These are phyloP conservation scores for Hypselothyrea guttata DNA, from an alignment of 2,888 invertebrate genomes.

Conservation along the genomic window DNA sequence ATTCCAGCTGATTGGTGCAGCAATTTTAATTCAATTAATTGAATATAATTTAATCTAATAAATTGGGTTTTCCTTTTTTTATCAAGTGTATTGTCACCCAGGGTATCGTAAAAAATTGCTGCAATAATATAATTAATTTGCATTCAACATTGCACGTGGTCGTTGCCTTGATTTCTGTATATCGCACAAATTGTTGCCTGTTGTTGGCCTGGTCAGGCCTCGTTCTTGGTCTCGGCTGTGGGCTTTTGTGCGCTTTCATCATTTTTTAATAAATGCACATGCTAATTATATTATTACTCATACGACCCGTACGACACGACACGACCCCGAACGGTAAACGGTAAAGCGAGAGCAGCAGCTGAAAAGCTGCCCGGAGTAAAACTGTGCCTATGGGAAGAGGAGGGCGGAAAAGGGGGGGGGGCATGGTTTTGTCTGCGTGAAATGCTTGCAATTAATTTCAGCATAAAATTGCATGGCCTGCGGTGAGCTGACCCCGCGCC, in stretches of 20 bases:
- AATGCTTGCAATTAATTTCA: conserved; percentile 72
- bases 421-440: conserved; percentile 47
- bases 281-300: conserved; percentile 75
- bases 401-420: not conserved
- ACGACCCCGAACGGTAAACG: conserved; percentile 9
- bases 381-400: not conserved
- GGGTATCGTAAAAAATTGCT: conserved; percentile 17
- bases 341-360: not conserved
- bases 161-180: conserved; percentile 55
- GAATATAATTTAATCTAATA: not conserved
- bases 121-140: conserved; percentile 69
- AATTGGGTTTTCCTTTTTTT: not conserved
- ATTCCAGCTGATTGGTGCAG: no score
- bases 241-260: conserved; percentile 67
- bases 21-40: no score
- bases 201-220: conserved; percentile 14
- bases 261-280: conserved; percentile 74
- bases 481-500: conserved; percentile 39
- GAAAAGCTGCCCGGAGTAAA: no score
- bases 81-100: not conserved
- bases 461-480: conserved; percentile 69
- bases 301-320: conserved; percentile 49
- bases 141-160: conserved; percentile 30
- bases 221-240: conserved; percentile 14
- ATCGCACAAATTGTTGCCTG: conserved; percentile 42